Evolutionary conservation across 2,888 invertebrate species (phyloP).

Genomic region (Euzophera pinguis): DNA sequence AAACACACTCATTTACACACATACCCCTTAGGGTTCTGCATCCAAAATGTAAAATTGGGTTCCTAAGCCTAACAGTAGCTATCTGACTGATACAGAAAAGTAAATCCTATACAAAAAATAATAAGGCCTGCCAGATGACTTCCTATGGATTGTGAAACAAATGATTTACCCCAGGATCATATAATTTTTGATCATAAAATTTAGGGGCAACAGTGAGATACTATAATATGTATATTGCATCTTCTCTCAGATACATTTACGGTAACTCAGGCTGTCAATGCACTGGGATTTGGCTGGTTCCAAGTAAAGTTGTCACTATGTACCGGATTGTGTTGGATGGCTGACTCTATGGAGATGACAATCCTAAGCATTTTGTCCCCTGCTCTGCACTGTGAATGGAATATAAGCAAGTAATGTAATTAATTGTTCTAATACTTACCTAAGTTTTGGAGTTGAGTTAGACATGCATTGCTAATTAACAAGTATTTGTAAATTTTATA

Average conservation of each 20-base stretch:
- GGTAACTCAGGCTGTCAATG: conserved; percentile 92
- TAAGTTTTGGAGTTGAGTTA: not conserved
- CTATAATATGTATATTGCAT: conserved; percentile 9
- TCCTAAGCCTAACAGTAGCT: too few species aligned
- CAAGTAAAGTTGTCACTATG: conserved; percentile 92
- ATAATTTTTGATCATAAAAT: too few species aligned
- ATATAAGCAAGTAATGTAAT: conserved; percentile 82
- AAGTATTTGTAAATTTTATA: too few species aligned
- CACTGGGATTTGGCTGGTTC: conserved; percentile 93
- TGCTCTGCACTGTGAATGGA: conserved; percentile 96
- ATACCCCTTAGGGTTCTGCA: too few species aligned
- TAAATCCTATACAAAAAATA: too few species aligned
- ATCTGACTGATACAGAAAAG: too few species aligned
- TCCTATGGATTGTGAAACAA: too few species aligned
- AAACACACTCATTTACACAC: too few species aligned
- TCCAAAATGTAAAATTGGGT: too few species aligned
- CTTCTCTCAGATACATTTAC: conserved; percentile 87
- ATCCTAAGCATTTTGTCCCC: conserved; percentile 96
- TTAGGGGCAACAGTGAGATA: too few species aligned
- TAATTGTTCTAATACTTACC: not conserved
- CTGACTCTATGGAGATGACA: conserved; percentile 99
- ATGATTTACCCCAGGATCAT: too few species aligned
- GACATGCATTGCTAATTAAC: not conserved
- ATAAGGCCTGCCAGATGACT: too few species aligned
- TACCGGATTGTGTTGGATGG: conserved; percentile 96